phyloP scores from a whole-genome alignment of 2,113 vertebrate species.

The Pachycephala philippinensis region DNA sequence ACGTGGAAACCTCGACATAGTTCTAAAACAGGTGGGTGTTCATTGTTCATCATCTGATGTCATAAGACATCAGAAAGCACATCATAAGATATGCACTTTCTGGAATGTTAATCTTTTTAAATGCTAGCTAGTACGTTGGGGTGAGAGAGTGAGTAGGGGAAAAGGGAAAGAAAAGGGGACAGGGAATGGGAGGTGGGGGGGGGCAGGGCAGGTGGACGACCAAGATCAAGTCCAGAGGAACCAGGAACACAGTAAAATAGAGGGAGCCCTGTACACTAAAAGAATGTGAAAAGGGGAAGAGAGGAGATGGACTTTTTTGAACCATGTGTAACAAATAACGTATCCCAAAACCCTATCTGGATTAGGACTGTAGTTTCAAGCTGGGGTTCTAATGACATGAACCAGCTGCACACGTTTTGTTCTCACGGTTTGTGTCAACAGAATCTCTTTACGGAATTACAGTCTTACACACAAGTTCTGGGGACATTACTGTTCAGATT shows the following conservation, averaged over 20 bases:
- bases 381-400: constrained; percentile 32
- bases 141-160: background rate
- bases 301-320: background rate
- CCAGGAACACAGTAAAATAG: background rate
- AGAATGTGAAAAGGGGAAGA: background rate
- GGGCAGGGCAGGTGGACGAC: background rate
- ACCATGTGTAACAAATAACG: constrained; percentile 66
- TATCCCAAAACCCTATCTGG: constrained; percentile 40
- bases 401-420: constrained; percentile 18
- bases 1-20: constrained; percentile 44
- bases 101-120: constrained; percentile 69
- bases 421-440: constrained; percentile 36
- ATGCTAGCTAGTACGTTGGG: constrained; percentile 35
- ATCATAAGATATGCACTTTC: constrained; percentile 5
- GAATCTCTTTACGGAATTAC: constrained; percentile 66
- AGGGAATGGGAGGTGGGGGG: no score
- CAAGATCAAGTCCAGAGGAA: background rate
- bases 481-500: constrained; percentile 66
- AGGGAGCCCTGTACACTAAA: background rate
- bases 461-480: constrained; percentile 54
- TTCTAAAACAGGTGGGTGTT: constrained; percentile 8
- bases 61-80: constrained; percentile 46
- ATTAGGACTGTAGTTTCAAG: constrained; percentile 45
- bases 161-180: background rate
- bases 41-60: constrained; percentile 33